Evolutionary conservation across 2,888 invertebrate species (phyloP), one percentile per base, ranked within the genome.

Genomic region (Cosmorhoe ocellata): DNA sequence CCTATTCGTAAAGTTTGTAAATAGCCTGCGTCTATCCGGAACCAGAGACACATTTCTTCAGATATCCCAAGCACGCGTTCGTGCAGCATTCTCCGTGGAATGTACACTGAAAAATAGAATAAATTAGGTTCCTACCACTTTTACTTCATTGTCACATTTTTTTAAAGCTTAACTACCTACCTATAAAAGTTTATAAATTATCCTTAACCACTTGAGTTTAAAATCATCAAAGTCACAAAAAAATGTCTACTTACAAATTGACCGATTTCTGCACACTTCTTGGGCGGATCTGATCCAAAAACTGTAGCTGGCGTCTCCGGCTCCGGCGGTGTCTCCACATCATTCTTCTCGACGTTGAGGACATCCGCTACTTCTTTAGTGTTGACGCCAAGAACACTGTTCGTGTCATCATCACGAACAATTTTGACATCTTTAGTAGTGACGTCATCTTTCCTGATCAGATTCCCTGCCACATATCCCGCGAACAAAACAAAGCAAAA

Each of bases 1-100:
- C 95, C 95, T 1, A 85, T 92, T 18, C 90, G 93, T 46, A 93
- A 93, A 84, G 60, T 76, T 31, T 76, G 75, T 44, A 77, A 76
- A 55, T 76, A 71, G 64, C 11, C 43, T 27, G n/a, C 13, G 48
- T 39, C 14, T 28, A 40, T 13, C 49, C 49, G 26, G 49, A 49
- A 12, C 68, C 64, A 1, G 79, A 74, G 22, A 85, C 85, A 51
- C 85, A 86, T 64, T 65, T 71, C 64, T 69, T 79, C 75, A 76
- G 51, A 58, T 72, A 86, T 11, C 81, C 81, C 26, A 80, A 61
- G 39, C 86, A 86, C 0, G 81, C 54, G 33, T 73, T 67, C 1
- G 74, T 59, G 51, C 86, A 86, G 69, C 86, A 86, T 31, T 86
- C 79, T 1, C 58, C 59, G 59, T 84, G 80, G 32, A 49, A 63